Conservation (phyloP, 2,113 vertebrate species). For the Alligator mississippiensis region DNA sequence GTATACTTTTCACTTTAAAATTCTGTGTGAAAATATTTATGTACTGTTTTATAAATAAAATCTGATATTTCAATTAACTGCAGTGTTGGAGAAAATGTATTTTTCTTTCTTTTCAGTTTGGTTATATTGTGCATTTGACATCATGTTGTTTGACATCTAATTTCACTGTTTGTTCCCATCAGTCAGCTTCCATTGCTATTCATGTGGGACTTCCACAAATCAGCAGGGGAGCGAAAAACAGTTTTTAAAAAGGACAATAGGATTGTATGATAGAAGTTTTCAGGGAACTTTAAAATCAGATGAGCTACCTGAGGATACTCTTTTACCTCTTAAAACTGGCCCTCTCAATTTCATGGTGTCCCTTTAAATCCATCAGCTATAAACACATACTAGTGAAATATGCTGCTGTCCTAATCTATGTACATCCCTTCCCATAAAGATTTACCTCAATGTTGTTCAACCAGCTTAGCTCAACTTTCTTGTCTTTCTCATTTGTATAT, state of each 20-base stretch:
- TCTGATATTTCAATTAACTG: not conserved
- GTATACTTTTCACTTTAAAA: not conserved
- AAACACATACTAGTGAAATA: not conserved
- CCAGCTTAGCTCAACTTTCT: not conserved
- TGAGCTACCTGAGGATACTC: not conserved
- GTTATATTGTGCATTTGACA: not conserved
- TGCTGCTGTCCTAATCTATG: too few relatives aligned
- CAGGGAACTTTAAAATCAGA: not conserved
- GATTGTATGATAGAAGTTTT: not conserved
- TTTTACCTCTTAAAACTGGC: not conserved
- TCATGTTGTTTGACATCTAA: not conserved
- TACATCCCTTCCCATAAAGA: too few relatives aligned
- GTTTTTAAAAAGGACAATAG: not conserved
- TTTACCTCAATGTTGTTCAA: accelerated
- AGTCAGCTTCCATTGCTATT: not conserved
- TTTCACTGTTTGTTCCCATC: not conserved
- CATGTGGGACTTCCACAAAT: not conserved
- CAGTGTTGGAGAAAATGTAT: not conserved
- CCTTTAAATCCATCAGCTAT: not conserved
- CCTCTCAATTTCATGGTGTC: not conserved
- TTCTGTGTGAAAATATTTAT: not conserved
- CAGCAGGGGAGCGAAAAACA: not conserved
- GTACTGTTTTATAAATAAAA: not conserved
- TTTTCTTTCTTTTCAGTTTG: not conserved
- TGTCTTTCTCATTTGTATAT: not conserved